Percentiles rank a stretch among this genome's conserved stretches.
Conservation (phyloP, 2,113 vertebrate species). For the Etia nguti region DNA sequence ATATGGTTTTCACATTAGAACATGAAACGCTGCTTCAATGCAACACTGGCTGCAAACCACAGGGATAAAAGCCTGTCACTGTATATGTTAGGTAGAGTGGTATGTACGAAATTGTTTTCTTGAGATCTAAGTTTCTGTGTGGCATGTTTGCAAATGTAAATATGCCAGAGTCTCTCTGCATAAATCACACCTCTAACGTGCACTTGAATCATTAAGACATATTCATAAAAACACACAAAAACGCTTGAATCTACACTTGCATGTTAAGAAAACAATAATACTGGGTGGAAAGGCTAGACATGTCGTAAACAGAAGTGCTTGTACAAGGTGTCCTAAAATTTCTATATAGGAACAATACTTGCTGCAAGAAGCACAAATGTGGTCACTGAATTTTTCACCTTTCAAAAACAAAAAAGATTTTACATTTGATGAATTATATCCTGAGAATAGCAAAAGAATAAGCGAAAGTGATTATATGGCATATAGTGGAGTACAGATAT, state of each 20-base stretch:
- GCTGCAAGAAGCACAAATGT: neutral
- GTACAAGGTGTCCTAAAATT: neutral
- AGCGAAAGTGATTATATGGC: neutral
- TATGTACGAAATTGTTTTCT: neutral
- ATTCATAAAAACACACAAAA: neutral
- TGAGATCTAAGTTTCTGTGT: neutral
- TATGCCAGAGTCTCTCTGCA: neutral
- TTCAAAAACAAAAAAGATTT: neutral
- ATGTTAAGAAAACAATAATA: neutral
- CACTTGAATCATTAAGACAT: neutral
- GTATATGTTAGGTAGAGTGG: neutral
- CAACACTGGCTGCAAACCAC: neutral
- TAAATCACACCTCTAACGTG: neutral
- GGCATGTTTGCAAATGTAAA: neutral
- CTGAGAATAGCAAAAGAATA: neutral
- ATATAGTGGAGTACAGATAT: neutral
- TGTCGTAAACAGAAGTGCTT: neutral
- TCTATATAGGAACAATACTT: neutral
- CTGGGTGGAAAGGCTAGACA: neutral
- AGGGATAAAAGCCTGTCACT: neutral
- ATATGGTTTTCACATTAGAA: conserved; percentile 32
- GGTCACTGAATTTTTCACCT: neutral
- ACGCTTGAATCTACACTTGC: neutral
- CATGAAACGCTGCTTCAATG: neutral
- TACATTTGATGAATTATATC: neutral